phyloP scores from a whole-genome alignment of 2,888 invertebrate genomes.

The Meganola albula region DNA sequence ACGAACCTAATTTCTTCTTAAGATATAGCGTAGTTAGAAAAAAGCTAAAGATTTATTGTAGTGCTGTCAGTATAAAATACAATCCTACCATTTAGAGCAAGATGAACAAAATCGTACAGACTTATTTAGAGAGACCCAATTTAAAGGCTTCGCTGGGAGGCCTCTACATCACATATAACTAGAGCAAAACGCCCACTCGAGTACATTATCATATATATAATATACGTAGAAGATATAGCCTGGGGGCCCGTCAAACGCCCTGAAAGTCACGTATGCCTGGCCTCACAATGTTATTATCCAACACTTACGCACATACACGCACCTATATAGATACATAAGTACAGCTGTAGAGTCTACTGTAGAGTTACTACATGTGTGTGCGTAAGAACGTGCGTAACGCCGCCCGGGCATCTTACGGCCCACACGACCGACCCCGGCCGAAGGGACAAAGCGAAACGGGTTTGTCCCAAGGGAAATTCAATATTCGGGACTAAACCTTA shows the following conservation, averaged over 20 bases:
- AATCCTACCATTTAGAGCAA: too few species aligned
- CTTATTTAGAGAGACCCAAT: constrained; percentile 71
- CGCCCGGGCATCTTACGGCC: constrained; percentile 71
- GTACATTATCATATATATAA: constrained; percentile 40
- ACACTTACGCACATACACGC: constrained; percentile 67
- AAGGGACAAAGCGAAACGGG: constrained; percentile 79
- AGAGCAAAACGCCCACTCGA: constrained; percentile 55
- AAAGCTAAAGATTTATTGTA: too few species aligned
- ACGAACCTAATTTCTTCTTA: too few species aligned
- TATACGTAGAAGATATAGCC: constrained; percentile 51
- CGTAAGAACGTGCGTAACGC: constrained; percentile 42
- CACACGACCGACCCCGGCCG: constrained; percentile 74
- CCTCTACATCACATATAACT: constrained; percentile 58
- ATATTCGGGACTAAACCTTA: constrained; percentile 79
- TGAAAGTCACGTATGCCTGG: constrained; percentile 73
- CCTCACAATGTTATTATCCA: constrained; percentile 73
- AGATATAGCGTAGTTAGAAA: too few species aligned
- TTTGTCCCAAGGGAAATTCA: constrained; percentile 80
- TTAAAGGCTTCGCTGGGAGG: constrained; percentile 62
- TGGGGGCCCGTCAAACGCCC: constrained; percentile 67
- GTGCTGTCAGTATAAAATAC: too few species aligned
- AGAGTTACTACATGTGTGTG: constrained; percentile 30
- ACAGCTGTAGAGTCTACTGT: constrained; percentile 13
- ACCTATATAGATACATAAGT: constrained; percentile 36
- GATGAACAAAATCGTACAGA: too few species aligned